These are phyloP conservation scores for Galaxea fascicularis DNA, from an alignment of 92 coral and sea anemone genomes.

Conservation along the genomic window DNA sequence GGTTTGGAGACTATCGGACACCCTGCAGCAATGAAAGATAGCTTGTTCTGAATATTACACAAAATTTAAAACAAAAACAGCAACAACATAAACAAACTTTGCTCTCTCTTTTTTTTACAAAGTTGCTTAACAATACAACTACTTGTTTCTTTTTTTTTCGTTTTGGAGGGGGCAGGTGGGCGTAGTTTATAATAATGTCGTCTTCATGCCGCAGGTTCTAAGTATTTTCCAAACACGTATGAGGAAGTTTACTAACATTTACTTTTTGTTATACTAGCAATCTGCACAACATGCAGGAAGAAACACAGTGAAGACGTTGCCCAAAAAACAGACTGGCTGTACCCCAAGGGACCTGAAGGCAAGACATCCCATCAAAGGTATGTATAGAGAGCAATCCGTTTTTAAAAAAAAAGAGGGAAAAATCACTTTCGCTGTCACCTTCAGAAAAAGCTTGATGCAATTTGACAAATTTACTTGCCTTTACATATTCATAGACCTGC, in stretches of 20 bases:
- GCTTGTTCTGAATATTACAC: conserved; percentile 15
- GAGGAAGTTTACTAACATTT: conserved; percentile 28
- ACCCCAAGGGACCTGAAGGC: conserved; percentile 36
- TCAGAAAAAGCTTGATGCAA: conserved; percentile 19
- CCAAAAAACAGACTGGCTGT: conserved; percentile 50
- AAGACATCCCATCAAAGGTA: conserved; percentile 33
- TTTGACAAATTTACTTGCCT: conserved; percentile 12
- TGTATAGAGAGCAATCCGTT: conserved; percentile 11
- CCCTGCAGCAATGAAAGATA: conserved; percentile 21
- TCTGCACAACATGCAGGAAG: conserved; percentile 56
- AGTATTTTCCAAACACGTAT: conserved; percentile 8
- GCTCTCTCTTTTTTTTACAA: not conserved
- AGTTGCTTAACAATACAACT: conserved; percentile 18
- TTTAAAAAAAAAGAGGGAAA: conserved; percentile 1
- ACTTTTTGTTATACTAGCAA: conserved; percentile 51
- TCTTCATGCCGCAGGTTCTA: conserved; percentile 19
- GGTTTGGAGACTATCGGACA: too few relatives aligned
- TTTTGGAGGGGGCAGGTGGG: conserved; percentile 3
- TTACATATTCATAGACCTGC: conserved; percentile 43
- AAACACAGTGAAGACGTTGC: conserved; percentile 26
- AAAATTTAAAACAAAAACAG: not conserved
- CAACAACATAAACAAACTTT: not conserved
- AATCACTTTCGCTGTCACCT: conserved; percentile 33
- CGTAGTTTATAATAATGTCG: conserved; percentile 2
- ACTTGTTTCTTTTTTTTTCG: not conserved